Conservation (phyloP, 2,113 vertebrate genomes). For the Myiozetetes cayanensis region DNA sequence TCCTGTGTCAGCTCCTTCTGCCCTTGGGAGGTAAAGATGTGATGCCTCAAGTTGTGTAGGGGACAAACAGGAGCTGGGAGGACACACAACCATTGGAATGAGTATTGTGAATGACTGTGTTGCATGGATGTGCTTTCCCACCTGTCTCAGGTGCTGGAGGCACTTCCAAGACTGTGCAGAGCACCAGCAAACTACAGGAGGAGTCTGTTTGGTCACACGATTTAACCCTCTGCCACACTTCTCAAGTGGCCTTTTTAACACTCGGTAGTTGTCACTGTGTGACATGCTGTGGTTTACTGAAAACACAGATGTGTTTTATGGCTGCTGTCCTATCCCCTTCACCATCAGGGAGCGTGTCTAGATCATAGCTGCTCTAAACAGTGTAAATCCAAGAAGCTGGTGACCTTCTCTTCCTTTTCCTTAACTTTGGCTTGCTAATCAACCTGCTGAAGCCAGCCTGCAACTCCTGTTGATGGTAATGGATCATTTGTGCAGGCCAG, state of each 20-base stretch:
- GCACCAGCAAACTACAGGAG: not conserved
- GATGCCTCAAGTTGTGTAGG: not conserved
- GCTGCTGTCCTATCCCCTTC: not conserved
- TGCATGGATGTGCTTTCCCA: not conserved
- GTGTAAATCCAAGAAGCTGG: not conserved
- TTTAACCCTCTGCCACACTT: not conserved
- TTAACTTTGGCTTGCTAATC: not conserved
- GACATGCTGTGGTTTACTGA: not conserved
- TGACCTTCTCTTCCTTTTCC: not conserved
- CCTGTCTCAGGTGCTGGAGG: not conserved
- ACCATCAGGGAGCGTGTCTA: not conserved
- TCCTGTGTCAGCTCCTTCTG: not conserved
- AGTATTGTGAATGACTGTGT: not conserved
- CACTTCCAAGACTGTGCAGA: not conserved
- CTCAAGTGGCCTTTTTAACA: not conserved
- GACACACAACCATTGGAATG: not conserved
- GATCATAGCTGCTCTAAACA: not conserved
- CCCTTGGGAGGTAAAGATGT: not conserved
- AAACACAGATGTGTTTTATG: not conserved
- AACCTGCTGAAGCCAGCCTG: not conserved
- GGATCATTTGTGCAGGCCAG: not conserved
- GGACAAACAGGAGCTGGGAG: not conserved
- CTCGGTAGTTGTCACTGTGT: not conserved
- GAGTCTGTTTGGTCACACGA: fast-evolving
- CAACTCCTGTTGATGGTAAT: not conserved